phyloP scores from a whole-genome alignment of 2,113 vertebrate species.

The Myrmecobius fasciatus region DNA sequence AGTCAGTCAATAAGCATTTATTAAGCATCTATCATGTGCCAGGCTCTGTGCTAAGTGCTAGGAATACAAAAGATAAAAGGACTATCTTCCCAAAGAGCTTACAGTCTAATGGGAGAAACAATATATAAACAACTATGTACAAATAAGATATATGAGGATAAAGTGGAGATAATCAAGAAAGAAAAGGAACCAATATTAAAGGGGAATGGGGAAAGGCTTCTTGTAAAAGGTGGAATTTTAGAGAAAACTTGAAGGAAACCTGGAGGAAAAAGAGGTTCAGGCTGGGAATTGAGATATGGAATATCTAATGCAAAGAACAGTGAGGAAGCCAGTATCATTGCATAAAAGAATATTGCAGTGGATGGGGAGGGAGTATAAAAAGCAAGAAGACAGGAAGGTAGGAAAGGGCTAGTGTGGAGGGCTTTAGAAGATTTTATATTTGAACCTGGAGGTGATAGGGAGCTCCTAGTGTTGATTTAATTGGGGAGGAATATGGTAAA shows the following conservation, averaged over 20 bases:
- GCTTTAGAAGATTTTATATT: neutral
- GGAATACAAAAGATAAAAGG: neutral
- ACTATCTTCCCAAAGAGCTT: neutral
- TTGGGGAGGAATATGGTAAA: neutral
- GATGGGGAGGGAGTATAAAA: too few species aligned
- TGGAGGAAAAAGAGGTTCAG: neutral
- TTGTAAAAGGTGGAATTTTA: neutral
- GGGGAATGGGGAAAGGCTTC: neutral
- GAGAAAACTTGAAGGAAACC: neutral
- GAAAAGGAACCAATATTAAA: neutral
- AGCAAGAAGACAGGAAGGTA: too few species aligned
- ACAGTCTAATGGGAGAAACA: neutral
- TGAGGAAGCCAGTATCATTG: neutral
- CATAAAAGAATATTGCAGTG: neutral
- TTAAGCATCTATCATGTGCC: neutral
- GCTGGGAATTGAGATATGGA: neutral
- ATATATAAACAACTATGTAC: neutral
- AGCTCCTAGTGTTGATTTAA: neutral
- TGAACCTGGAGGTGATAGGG: neutral
- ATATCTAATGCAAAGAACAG: neutral
- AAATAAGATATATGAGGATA: neutral
- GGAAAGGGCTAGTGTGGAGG: neutral
- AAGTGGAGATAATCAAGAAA: neutral
- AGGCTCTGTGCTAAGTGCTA: neutral
- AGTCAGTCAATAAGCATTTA: neutral